Conservation (phyloP, 2,888 invertebrate genomes). For the Gymnoscelis rufifasciata region DNA sequence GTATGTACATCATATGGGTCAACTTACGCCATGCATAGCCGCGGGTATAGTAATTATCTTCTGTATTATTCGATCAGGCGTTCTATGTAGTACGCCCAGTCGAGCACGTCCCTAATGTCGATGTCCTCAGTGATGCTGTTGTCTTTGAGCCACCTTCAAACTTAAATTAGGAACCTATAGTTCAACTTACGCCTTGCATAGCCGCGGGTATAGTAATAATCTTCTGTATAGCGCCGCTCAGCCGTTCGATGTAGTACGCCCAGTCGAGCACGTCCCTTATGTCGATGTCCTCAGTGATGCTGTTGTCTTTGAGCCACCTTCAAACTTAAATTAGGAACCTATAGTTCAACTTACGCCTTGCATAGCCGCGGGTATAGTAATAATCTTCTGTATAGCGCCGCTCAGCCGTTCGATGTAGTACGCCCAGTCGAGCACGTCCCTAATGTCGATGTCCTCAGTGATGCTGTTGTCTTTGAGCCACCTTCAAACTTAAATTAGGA, state of each 20-base stretch:
- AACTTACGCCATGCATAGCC: no score
- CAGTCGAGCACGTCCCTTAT: slow-evolving; percentile 97
- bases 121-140: slow-evolving; percentile 84
- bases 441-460: slow-evolving; percentile 89
- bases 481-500: no score
- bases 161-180: no score
- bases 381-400: slow-evolving; percentile 58
- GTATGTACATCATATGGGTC: no score
- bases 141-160: slow-evolving; percentile 97
- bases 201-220: slow-evolving; percentile 95
- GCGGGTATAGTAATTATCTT: slow-evolving; percentile 89
- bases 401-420: slow-evolving; percentile 98
- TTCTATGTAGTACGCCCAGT: slow-evolving; percentile 99
- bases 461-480: slow-evolving; percentile 87
- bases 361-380: slow-evolving; percentile 97
- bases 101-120: slow-evolving; percentile 95
- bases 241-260: slow-evolving; percentile 97
- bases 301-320: slow-evolving; percentile 96
- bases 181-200: slow-evolving; percentile 93
- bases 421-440: slow-evolving; percentile 97
- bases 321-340: no score
- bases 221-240: slow-evolving; percentile 81
- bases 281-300: slow-evolving; percentile 87
- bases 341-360: slow-evolving; percentile 94
- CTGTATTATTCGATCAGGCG: slow-evolving; percentile 96